Evolutionary conservation across 30 jellyfish, hydroid and myxozoan species (phyloP), one percentile per base, ranked within the genome.

Genomic region (Cassiopea andromeda): DNA sequence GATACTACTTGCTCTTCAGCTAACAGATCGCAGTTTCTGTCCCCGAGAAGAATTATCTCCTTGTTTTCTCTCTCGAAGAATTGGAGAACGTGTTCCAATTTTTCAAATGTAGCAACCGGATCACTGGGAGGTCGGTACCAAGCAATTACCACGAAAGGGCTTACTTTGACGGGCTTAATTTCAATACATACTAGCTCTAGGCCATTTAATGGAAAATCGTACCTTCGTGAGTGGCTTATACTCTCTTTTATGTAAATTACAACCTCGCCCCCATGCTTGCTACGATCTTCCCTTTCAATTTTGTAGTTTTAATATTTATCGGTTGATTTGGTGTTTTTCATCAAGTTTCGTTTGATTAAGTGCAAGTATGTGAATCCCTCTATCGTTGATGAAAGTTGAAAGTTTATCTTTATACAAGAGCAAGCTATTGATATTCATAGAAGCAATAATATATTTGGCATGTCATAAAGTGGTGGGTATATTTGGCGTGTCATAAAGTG

Each of bases 221-320:
- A 76, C 76, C 77, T 2, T 78, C 87, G 70, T 78, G 87, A 78
- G 72, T 78, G 87, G 87, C 57, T 78, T 78, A 78, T 78, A 58
- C 50, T 78, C 47, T 83, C 91, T 83, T 77, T 83, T 16, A 83
- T 83, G 91, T 83, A 83, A 17, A 83, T 50, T 83, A 84, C 84
- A 83, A 83, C 91, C 90, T 81, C 90, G 67, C 90, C 90, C 84
- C 91, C 91, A 59, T 70, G 84, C 83, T 50, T 70, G 77, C 69
- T 69, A 69, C 84, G 91, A 70, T 83, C 91, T 47, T 70, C 75
- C 77, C 90, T 19, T 70, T 83, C 84, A 70, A 83, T 83, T 48
- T 69, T 27, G 70, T 69, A 83, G 49, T 48, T 50, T 68, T 83
- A 3, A 83, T 83, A 50, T 70, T 83, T 64, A 83, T 14, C 46